Percentiles rank a stretch among this genome's conserved stretches.
These are phyloP conservation scores for human DNA, from an alignment of 2,113 vertebrate species.

Conservation along the genomic window DNA sequence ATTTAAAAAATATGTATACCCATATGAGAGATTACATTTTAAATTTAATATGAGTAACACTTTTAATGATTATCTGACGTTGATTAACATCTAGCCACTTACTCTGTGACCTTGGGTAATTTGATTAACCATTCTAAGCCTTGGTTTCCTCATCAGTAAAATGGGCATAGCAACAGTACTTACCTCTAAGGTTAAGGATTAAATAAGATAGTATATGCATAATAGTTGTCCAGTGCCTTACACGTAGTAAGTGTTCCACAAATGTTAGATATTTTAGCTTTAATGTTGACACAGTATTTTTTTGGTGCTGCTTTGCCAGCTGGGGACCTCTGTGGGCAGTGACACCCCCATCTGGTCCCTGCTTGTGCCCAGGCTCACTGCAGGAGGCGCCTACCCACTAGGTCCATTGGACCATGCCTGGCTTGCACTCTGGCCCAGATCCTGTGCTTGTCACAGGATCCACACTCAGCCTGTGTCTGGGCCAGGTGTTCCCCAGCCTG, in stretches of 20 bases:
- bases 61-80: conserved; percentile 7
- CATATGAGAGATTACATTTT: neutral
- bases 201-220: neutral
- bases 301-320: too few relatives aligned
- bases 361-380: too few relatives aligned
- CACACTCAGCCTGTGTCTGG: too few relatives aligned
- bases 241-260: neutral
- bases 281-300: too few relatives aligned
- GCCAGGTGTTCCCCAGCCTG: too few relatives aligned
- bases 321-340: too few relatives aligned
- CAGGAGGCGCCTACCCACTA: too few relatives aligned
- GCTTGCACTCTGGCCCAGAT: too few relatives aligned
- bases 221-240: neutral
- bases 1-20: neutral
- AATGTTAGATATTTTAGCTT: neutral
- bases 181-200: neutral
- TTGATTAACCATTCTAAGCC: neutral
- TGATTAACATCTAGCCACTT: neutral
- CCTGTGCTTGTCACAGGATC: too few relatives aligned
- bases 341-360: too few relatives aligned
- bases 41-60: neutral
- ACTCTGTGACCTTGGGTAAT: neutral
- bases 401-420: too few relatives aligned
- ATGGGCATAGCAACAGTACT: neutral
- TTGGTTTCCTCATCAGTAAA: neutral